phyloP scores from a whole-genome alignment of 2,797 vertebrate genomes.

The Melanotaenia pygmaea region DNA sequence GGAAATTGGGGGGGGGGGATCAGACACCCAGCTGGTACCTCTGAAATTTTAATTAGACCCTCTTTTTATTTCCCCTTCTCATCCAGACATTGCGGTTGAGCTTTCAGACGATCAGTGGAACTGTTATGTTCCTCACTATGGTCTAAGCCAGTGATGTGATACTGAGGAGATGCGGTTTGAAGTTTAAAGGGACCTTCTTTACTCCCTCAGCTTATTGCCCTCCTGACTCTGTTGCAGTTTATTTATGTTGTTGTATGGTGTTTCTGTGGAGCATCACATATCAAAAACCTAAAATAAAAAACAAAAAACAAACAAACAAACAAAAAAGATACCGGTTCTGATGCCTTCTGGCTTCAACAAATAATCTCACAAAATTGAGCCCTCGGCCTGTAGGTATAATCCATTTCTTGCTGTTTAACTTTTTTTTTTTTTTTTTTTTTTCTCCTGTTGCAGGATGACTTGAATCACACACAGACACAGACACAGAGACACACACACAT shows the following conservation, averaged over 20 bases:
- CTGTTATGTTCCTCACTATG: conserved; percentile 66
- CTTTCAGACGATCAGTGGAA: conserved; percentile 66
- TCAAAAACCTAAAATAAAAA: conserved; percentile 9
- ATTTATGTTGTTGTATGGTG: conserved; percentile 33
- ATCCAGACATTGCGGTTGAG: conserved; percentile 69
- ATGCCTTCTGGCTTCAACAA: background rate
- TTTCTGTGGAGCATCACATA: conserved; percentile 27
- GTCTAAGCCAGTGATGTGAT: conserved; percentile 57
- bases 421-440: no score
- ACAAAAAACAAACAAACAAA: background rate
- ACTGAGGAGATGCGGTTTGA: conserved; percentile 47
- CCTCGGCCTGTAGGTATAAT: background rate
- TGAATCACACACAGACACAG: background rate
- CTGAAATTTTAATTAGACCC: conserved; percentile 81
- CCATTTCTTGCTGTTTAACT: background rate
- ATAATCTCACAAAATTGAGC: background rate
- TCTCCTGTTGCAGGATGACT: background rate
- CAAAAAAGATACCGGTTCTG: background rate
- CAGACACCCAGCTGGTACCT: conserved; percentile 77
- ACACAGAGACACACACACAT: no score
- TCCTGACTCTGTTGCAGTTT: conserved; percentile 33
- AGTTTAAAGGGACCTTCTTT: conserved; percentile 43
- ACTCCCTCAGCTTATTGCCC: conserved; percentile 13
- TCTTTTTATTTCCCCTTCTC: conserved; percentile 70
- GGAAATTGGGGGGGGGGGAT: conserved; percentile 38